These are phyloP conservation scores for Pseudotriccus pelzelni DNA, from an alignment of 2,797 vertebrate genomes.

Conservation along the genomic window DNA sequence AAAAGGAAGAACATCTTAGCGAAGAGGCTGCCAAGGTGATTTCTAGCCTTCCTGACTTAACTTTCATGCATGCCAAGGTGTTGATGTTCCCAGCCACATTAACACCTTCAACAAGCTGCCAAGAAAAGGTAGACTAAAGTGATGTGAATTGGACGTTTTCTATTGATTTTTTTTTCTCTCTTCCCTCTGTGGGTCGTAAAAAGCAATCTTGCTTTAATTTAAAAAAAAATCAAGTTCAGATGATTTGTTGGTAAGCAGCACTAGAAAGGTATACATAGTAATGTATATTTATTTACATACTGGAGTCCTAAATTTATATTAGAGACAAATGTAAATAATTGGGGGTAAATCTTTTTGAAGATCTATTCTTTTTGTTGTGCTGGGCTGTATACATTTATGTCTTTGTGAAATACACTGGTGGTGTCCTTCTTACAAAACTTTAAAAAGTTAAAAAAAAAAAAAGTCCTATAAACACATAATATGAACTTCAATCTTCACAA, in stretches of 20 bases:
- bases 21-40: constrained; percentile 84
- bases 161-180: constrained; percentile 44
- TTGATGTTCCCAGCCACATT: constrained; percentile 91
- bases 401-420: constrained; percentile 90
- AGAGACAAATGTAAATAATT: constrained; percentile 91
- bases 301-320: constrained; percentile 85
- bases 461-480: constrained; percentile 56
- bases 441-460: constrained; percentile 69
- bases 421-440: constrained; percentile 84
- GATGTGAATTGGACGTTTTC: constrained; percentile 69
- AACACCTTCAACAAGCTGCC: constrained; percentile 79
- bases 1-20: constrained; percentile 84
- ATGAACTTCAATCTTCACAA: constrained; percentile 82
- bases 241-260: constrained; percentile 84
- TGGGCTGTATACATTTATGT: constrained; percentile 82
- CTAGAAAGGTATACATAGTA: constrained; percentile 84
- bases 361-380: constrained; percentile 82
- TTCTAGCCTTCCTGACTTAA: constrained; percentile 84
- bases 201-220: constrained; percentile 78
- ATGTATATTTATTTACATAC: constrained; percentile 88
- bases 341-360: constrained; percentile 84
- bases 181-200: constrained; percentile 56
- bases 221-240: constrained; percentile 74
- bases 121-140: constrained; percentile 73
- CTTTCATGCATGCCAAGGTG: constrained; percentile 92